Evolutionary conservation across 2,797 vertebrate species (phyloP), one percentile per base, ranked within the genome.

Genomic region (Okamejei kenojei): DNA sequence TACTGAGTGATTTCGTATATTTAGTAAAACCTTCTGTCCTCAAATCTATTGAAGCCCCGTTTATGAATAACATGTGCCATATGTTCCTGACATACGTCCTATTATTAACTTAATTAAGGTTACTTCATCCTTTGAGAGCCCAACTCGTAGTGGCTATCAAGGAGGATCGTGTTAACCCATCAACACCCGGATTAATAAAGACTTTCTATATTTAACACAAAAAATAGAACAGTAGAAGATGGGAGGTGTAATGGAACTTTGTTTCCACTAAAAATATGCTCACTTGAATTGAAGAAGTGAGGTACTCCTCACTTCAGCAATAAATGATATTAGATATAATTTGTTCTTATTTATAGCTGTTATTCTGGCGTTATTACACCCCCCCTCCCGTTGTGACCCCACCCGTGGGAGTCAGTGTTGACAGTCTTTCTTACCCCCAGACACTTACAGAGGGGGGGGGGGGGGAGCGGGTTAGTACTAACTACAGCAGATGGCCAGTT

Each of bases 401-500:
- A 35, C 29, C 68, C 68, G 10, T 2, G 63, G 29, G 35, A 45
- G 35, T 74, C 88, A 90, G 88, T 65, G 21, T 10, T 0, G 45
- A 29, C 32, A 45, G 11, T 54, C 68, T 38, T 90, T 32, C 86
- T 2, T 54, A 15, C 71, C 35, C 35, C 35, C 23, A 23, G 90
- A 73, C 13, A 26, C 73, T 35, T 26, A 26, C 90, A 91, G 68
- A 23, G 68, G 38, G 38, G 38, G 38, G 38, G 38, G 38, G 38
- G 38, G 38, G 38, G 38, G 38, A 38, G 2, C 1, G 32, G 88
- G 29, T 21, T 19, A 35, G 29, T 19, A 7, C 68, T 45, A 74
- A 91, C 68, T 45, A 13, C 9, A 88, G n/a, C 82, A 86, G 82
- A 86, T 86, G 82, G 63, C 7, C 88, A 73, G 74, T 91, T 91